Percentiles rank a stretch among this genome's conserved stretches.
These are phyloP conservation scores for Progne subis DNA, from an alignment of 2,113 vertebrate species.

Conservation along the genomic window DNA sequence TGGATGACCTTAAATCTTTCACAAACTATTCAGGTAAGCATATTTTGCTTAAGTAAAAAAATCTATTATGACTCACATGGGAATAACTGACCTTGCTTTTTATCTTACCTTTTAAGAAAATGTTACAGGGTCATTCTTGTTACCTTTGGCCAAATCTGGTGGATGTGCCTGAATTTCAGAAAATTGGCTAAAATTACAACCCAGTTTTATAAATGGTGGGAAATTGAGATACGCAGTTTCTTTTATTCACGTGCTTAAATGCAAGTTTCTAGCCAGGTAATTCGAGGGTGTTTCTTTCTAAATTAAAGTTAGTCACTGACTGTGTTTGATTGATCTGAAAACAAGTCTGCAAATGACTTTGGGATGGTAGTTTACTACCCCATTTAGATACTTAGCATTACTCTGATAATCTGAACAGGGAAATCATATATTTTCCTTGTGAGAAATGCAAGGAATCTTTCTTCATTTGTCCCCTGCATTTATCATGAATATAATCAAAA, in stretches of 20 bases:
- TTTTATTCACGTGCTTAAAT: neutral
- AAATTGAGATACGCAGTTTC: neutral
- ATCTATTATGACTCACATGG: neutral
- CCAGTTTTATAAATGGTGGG: neutral
- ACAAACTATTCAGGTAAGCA: slow-evolving; percentile 95
- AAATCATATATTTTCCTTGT: neutral
- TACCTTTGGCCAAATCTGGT: neutral
- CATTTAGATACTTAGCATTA: neutral
- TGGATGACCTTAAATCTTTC: slow-evolving; percentile 96
- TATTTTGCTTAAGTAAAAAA: neutral
- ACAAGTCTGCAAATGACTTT: neutral
- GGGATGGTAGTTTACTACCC: neutral
- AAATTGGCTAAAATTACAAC: neutral
- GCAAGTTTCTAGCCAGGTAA: neutral
- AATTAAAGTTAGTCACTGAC: neutral
- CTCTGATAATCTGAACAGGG: neutral
- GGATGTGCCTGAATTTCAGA: neutral
- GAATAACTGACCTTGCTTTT: neutral
- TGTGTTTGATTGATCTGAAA: neutral
- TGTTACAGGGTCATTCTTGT: neutral
- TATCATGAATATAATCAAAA: neutral
- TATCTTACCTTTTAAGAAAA: neutral
- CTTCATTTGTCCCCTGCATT: neutral
- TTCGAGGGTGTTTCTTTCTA: neutral
- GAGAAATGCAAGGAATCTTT: neutral